A percentile compares a stretch with the other conserved stretches of the same genome.
phyloP scores from a whole-genome alignment of 2,888 invertebrate genomes.

The Epiperipatus broadwayi region DNA sequence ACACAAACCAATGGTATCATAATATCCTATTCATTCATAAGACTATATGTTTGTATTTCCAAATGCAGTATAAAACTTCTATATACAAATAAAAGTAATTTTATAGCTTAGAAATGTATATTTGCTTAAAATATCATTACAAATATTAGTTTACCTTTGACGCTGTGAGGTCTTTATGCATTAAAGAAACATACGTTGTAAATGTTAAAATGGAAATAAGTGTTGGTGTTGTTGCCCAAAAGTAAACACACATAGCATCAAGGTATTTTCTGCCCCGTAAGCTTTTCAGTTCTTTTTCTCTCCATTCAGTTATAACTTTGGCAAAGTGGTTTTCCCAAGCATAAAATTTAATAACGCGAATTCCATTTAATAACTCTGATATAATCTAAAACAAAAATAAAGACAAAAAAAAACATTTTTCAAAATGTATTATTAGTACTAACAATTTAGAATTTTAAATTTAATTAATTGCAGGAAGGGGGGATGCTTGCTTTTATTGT shows the following conservation, averaged over 20 bases:
- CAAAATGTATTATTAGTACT: too few species aligned
- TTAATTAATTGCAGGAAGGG: too few species aligned
- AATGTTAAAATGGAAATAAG: constrained; percentile 66
- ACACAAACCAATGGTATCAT: too few species aligned
- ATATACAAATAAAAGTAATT: too few species aligned
- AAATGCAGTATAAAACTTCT: too few species aligned
- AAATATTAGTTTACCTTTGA: constrained; percentile 42
- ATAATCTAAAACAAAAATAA: constrained; percentile 37
- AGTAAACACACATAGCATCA: constrained; percentile 90
- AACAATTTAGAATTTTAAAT: too few species aligned
- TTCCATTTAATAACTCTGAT: constrained; percentile 66
- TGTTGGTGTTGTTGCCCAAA: constrained; percentile 96
- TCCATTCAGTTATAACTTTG: too few species aligned
- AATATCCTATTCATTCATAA: too few species aligned
- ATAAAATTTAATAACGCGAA: constrained; percentile 71
- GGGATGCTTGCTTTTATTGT: too few species aligned
- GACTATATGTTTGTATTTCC: too few species aligned
- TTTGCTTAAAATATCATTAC: background rate
- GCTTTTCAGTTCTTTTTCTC: constrained; percentile 28
- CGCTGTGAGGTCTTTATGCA: constrained; percentile 56
- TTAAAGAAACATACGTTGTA: constrained; percentile 46
- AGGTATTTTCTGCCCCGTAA: constrained; percentile 62
- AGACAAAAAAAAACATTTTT: too few species aligned
- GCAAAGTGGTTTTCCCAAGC: constrained; percentile 83
- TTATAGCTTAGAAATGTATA: too few species aligned